phyloP scores from a whole-genome alignment of 2,888 invertebrate species.

The Epirrhoe alternata region DNA sequence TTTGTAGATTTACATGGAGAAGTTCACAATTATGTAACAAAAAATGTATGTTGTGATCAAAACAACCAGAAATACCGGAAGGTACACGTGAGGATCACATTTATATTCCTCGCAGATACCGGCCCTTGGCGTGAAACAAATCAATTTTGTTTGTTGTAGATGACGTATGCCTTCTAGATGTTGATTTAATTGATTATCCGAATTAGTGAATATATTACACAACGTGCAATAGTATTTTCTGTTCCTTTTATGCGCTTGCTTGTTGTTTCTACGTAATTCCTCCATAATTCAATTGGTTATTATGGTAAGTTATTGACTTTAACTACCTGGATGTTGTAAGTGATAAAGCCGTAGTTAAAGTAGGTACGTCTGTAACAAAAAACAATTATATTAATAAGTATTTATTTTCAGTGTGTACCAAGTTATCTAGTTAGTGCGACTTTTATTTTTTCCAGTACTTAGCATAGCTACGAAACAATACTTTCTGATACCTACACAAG shows the following conservation, averaged over 20 bases:
- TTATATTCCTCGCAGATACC: conserved; percentile 53
- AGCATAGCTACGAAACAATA: too few relatives aligned
- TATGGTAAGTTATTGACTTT: neutral
- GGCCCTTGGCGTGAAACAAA: conserved; percentile 51
- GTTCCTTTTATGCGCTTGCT: conserved; percentile 51
- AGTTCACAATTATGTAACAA: conserved; percentile 62
- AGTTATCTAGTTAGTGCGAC: too few relatives aligned
- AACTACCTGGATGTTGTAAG: neutral
- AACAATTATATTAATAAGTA: neutral
- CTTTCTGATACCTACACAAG: too few relatives aligned
- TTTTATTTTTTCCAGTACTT: too few relatives aligned
- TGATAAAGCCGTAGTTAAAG: neutral
- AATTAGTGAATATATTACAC: conserved; percentile 74
- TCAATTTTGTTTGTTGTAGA: conserved; percentile 61
- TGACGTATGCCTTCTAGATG: conserved; percentile 76
- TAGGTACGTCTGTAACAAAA: neutral
- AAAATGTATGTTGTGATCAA: conserved; percentile 66
- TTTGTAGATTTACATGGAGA: conserved; percentile 35
- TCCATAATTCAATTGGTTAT: conserved; percentile 17
- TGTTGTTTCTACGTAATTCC: conserved; percentile 36
- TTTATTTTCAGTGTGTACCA: too few relatives aligned
- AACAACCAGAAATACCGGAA: conserved; percentile 63
- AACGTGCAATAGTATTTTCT: conserved; percentile 66
- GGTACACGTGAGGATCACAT: conserved; percentile 60
- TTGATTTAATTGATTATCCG: conserved; percentile 73